Base-by-base conservation (phyloP, 1,140 invertebrate genomes). In the Atta cephalotes region DNA sequence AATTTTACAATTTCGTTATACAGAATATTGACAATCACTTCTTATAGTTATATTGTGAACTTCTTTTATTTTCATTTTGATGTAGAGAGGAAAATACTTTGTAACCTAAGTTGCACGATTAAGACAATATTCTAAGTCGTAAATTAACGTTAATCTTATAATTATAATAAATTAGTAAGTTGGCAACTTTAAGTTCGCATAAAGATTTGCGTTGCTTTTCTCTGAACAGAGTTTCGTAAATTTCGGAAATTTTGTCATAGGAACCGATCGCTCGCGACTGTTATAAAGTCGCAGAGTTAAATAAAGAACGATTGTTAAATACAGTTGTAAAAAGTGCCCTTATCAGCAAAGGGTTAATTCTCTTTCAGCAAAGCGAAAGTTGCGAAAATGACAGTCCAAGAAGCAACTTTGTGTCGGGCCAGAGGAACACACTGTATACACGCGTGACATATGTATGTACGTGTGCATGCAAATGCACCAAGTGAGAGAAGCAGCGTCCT, bases 391-490 rank as follows among this genome's bases (percentile, higher is more conserved):
- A 39, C 31, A 53, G 28, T 63, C 70, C 70, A 62, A 56, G 56
- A 49, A 35, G 39, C 39, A n/a, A 79, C 60, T 79, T 58, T 39
- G 12, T 60, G 16, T 49, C 35, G 21, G 35, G n/a, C 7, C 39
- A 10, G 2, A 21, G 49, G 31, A 28, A 14, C 53, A 16, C 63
- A 28, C 12, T 10, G 77, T 49, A 68, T 82, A 72, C 80, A 72
- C 66, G 68, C 80, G 39, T 82, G 45, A 62, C 56, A 28, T 51
- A 76, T 68, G 25, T 62, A 84, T 68, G n/a, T 74, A 74, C 68
- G 58, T 84, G 70, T 74, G 70, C 39, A 82, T 82, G 28, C 28
- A 71, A 53, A 68, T 85, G 35, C 80, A 74, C 18, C 28, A 49
- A 14, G 28, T 65, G 53, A 68, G 70, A 39, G 63, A 25, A 21